Conservation (phyloP, 2,797 vertebrate genomes). For the Anabacerthia variegaticeps region DNA sequence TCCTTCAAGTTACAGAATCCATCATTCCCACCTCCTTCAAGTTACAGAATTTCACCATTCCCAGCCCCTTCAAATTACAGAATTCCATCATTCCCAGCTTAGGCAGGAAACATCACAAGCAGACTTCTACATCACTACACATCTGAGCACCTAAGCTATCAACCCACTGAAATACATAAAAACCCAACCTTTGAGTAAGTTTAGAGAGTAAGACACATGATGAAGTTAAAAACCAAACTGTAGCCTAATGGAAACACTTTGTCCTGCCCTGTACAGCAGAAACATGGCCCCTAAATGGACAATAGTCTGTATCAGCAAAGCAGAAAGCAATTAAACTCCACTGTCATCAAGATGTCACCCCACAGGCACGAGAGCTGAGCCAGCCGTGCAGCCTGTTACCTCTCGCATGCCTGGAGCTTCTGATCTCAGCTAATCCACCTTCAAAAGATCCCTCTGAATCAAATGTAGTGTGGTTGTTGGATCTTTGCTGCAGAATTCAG, state of each 20-base stretch:
- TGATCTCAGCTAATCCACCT: slow-evolving; percentile 8
- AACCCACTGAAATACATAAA: fast-evolving
- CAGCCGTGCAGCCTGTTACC: not conserved
- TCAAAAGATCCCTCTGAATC: not conserved
- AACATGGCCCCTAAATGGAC: not conserved
- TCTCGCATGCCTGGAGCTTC: slow-evolving; percentile 18
- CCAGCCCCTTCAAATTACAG: not conserved
- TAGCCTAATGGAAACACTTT: not conserved
- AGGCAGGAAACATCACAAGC: fast-evolving
- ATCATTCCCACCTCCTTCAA: not conserved
- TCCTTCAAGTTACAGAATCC: not conserved
- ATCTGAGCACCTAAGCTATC: fast-evolving
- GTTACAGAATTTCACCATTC: not conserved
- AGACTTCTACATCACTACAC: not conserved
- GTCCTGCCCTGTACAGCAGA: not conserved
- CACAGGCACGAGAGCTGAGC: slow-evolving; percentile 41
- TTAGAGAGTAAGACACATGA: not conserved
- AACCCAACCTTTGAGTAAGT: not conserved
- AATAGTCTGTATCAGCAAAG: slow-evolving; percentile 40
- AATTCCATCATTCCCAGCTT: too few relatives aligned
- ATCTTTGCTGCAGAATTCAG: not conserved
- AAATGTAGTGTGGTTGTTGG: fast-evolving
- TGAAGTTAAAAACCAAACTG: not conserved
- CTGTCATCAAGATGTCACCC: slow-evolving; percentile 52
- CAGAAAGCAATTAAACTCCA: slow-evolving; percentile 36